A percentile compares a stretch with the other conserved stretches of the same genome.
Conservation (phyloP, 2,113 vertebrate genomes). For the Gobius niger region DNA sequence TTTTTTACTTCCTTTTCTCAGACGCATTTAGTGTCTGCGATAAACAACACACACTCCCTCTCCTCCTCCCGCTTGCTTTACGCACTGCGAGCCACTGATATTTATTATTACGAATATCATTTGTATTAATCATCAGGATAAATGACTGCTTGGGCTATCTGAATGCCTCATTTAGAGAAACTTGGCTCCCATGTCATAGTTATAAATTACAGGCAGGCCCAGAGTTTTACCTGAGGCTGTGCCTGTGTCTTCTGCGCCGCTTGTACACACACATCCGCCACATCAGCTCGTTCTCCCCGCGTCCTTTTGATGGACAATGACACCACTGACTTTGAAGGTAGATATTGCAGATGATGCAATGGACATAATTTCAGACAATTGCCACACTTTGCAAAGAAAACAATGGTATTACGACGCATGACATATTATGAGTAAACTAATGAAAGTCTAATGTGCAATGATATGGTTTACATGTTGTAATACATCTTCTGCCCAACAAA, state of each 20-base stretch:
- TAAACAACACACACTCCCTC: constrained; percentile 29
- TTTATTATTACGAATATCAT: constrained; percentile 99
- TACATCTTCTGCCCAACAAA: too few species aligned
- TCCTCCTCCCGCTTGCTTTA: constrained; percentile 70
- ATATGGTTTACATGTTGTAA: too few species aligned
- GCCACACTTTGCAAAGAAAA: background rate
- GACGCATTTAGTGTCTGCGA: constrained; percentile 12
- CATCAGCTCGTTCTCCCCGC: constrained; percentile 53
- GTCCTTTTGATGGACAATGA: constrained; percentile 71
- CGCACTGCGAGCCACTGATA: constrained; percentile 83
- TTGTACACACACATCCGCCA: constrained; percentile 70
- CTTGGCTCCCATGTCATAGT: constrained; percentile 98
- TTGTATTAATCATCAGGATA: constrained; percentile 99
- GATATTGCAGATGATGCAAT: background rate
- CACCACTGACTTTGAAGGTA: constrained; percentile 62
- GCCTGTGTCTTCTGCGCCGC: constrained; percentile 13
- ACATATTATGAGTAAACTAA: too few species aligned
- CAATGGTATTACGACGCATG: background rate
- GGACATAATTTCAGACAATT: background rate
- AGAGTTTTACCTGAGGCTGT: constrained; percentile 93
- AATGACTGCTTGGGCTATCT: constrained; percentile 99
- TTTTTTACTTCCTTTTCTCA: background rate
- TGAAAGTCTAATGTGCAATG: too few species aligned
- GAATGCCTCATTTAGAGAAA: constrained; percentile 99
- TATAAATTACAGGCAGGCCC: constrained; percentile 96